Percentiles rank a stretch among this genome's conserved stretches.
Conservation (phyloP, 1,140 invertebrate species). For the Drosophila aff. region DNA sequence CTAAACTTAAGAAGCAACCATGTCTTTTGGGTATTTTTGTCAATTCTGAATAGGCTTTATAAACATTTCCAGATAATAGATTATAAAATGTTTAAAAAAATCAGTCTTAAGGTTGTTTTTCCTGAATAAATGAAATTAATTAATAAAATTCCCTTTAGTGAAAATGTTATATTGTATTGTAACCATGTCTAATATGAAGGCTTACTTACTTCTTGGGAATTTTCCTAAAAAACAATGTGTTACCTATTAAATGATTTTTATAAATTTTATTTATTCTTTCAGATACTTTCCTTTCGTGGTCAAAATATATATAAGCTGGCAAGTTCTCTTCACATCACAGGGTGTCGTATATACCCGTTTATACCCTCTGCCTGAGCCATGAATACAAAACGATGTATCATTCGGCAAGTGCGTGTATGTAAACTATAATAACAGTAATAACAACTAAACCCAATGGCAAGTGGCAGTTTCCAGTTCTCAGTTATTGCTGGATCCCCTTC, state of each 20-base stretch:
- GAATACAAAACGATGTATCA: neutral
- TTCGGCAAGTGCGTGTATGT: constrained; percentile 31
- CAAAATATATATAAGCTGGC: neutral
- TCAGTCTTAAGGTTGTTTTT: too few relatives aligned
- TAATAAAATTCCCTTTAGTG: too few relatives aligned
- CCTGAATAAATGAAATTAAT: too few relatives aligned
- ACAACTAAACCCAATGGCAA: constrained; percentile 42
- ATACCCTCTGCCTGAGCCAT: too few relatives aligned
- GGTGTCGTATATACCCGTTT: neutral
- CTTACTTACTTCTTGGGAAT: neutral
- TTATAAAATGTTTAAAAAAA: too few relatives aligned
- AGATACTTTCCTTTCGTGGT: too few relatives aligned
- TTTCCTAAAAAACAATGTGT: neutral
- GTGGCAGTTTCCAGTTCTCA: constrained; percentile 25
- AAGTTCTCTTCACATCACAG: neutral
- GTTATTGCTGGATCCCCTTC: neutral
- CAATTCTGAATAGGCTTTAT: neutral
- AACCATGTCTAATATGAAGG: neutral
- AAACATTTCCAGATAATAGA: neutral
- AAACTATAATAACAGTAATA: constrained; percentile 45
- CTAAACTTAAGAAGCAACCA: constrained; percentile 7
- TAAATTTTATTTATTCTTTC: neutral
- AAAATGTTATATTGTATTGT: too few relatives aligned
- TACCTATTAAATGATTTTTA: neutral
- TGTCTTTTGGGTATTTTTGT: neutral